Percentiles rank a stretch among this genome's conserved stretches.
Conservation (phyloP, 2,888 invertebrate genomes). For the Drosophila picticornis region DNA sequence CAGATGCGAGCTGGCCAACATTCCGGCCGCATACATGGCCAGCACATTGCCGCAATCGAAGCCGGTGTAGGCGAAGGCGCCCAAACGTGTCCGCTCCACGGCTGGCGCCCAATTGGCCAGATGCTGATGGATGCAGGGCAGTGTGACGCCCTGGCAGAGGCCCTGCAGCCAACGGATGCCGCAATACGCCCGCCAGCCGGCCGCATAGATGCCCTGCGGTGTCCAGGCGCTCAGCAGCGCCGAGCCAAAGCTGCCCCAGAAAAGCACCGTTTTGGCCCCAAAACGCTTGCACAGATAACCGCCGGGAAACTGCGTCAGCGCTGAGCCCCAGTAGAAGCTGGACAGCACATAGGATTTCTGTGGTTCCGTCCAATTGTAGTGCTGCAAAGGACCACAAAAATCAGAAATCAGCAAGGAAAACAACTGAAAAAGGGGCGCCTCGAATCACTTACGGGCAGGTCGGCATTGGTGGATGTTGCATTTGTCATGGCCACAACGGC, state of each 20-base stretch:
- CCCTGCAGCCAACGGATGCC: slow-evolving; percentile 89
- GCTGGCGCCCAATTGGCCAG: slow-evolving; percentile 90
- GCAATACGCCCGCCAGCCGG: slow-evolving; percentile 88
- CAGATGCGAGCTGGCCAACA: slow-evolving; percentile 86
- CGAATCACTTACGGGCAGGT: slow-evolving; percentile 73
- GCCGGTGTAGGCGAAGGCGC: slow-evolving; percentile 87
- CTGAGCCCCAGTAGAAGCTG: slow-evolving; percentile 92
- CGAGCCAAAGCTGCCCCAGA: slow-evolving; percentile 87
- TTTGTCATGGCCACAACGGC: slow-evolving; percentile 91
- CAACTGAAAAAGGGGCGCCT: background rate
- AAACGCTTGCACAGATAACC: slow-evolving; percentile 88
- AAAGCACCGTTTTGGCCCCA: slow-evolving; percentile 88
- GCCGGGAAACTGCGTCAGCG: slow-evolving; percentile 87
- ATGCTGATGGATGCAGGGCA: slow-evolving; percentile 89
- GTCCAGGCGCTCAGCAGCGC: slow-evolving; percentile 88
- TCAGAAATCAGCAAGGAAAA: too few species aligned
- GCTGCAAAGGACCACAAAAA: slow-evolving; percentile 53
- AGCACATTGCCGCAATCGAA: slow-evolving; percentile 89
- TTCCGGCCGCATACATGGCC: slow-evolving; percentile 88
- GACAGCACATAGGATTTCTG: slow-evolving; percentile 88
- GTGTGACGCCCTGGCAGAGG: slow-evolving; percentile 88
- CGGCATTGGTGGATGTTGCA: slow-evolving; percentile 73
- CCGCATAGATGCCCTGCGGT: slow-evolving; percentile 88
- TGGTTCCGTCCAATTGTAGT: slow-evolving; percentile 85
- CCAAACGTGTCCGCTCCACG: slow-evolving; percentile 87